These are phyloP conservation scores for Wasmannia auropunctata DNA, from an alignment of 1,140 invertebrate genomes.

Conservation along the genomic window DNA sequence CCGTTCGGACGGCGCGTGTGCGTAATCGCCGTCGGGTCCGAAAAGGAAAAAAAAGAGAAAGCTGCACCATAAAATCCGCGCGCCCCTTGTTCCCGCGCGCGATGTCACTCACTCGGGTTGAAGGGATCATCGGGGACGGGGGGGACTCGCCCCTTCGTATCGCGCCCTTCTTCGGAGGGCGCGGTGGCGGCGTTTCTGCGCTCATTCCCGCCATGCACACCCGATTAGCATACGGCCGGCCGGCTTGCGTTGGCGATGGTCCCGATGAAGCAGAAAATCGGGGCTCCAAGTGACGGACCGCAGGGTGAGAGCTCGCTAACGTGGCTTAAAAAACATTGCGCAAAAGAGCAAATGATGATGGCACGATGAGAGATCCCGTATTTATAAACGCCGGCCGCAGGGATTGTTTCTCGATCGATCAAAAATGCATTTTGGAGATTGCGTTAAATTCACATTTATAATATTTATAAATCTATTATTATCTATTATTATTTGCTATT, in stretches of 20 bases:
- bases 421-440: no score
- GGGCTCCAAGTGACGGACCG: background rate
- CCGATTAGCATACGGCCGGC: slow-evolving; percentile 44
- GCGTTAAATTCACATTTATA: background rate
- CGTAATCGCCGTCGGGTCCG: slow-evolving; percentile 13
- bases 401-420: background rate
- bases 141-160: background rate
- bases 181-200: slow-evolving; percentile 22
- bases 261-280: slow-evolving; percentile 53
- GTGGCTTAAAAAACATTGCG: slow-evolving; percentile 4
- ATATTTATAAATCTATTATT: background rate
- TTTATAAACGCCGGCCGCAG: background rate
- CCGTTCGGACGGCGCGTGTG: slow-evolving; percentile 21
- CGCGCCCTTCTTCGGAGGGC: slow-evolving; percentile 28
- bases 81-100: slow-evolving; percentile 26
- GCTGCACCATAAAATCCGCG: slow-evolving; percentile 16
- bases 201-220: slow-evolving; percentile 14
- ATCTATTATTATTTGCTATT: background rate
- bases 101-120: slow-evolving; percentile 19
- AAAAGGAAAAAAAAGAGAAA: slow-evolving; percentile 35
- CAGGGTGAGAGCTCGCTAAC: background rate
- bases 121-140: slow-evolving; percentile 49
- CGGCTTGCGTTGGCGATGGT: slow-evolving; percentile 22
- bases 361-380: background rate
- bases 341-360: background rate